These are phyloP conservation scores for Donacobius atricapilla DNA, from an alignment of 2,113 vertebrate genomes.

Conservation along the genomic window DNA sequence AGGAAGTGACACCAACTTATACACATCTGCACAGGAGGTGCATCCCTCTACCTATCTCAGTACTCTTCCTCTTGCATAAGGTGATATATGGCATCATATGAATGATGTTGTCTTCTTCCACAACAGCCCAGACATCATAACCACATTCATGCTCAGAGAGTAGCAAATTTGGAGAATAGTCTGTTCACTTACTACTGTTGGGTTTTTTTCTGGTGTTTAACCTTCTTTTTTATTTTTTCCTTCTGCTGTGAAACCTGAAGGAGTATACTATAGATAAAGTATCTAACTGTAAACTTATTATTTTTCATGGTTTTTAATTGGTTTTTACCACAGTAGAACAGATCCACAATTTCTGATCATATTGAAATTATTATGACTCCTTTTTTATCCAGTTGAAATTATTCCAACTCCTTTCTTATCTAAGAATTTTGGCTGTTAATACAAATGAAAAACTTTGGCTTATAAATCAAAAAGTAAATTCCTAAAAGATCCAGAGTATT, in stretches of 20 bases:
- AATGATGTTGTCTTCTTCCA: not conserved
- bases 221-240: not conserved
- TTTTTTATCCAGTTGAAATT: not conserved
- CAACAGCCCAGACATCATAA: not conserved
- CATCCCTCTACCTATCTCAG: not conserved
- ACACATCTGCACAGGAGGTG: not conserved
- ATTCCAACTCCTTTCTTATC: not conserved
- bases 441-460: not conserved
- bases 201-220: not conserved
- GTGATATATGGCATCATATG: not conserved
- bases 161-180: not conserved
- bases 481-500: not conserved
- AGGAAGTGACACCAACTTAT: not conserved
- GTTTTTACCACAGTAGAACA: not conserved
- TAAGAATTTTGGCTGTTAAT: not conserved
- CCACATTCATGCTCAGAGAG: not conserved
- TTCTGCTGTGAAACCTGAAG: not conserved
- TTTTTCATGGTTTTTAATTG: not conserved
- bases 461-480: not conserved
- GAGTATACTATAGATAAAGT: not conserved
- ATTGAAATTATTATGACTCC: not conserved
- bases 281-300: not conserved
- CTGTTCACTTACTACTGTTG: not conserved
- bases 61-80: not conserved
- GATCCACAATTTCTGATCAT: not conserved